Evolutionary conservation across 2,888 invertebrate species (phyloP).

Genomic region (Portevinia maculata): DNA sequence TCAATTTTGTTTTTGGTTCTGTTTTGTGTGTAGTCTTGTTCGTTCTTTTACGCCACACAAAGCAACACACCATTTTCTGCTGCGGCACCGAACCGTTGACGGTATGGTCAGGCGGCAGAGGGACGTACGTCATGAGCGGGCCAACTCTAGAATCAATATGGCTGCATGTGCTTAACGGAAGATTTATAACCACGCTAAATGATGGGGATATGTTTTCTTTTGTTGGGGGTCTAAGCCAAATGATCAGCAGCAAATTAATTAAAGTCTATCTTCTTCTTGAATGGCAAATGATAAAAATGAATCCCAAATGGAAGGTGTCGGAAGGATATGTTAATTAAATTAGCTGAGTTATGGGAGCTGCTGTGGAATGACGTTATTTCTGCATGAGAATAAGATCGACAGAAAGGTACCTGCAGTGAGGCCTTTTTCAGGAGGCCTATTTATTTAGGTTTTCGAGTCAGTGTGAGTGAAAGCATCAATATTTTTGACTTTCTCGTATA

Average conservation of each 20-base stretch:
- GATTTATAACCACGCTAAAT: slow-evolving; percentile 67
- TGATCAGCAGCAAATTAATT: slow-evolving; percentile 56
- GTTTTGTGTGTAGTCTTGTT: slow-evolving; percentile 28
- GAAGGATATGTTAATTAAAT: slow-evolving; percentile 22
- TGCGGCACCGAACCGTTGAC: slow-evolving; percentile 21
- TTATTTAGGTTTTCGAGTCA: too few relatives aligned
- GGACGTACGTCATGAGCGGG: not conserved
- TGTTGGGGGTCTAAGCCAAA: slow-evolving; percentile 61
- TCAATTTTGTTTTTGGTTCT: slow-evolving; percentile 4
- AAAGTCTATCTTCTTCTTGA: slow-evolving; percentile 27
- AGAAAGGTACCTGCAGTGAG: too few relatives aligned
- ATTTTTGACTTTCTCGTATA: too few relatives aligned
- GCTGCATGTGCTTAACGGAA: slow-evolving; percentile 67
- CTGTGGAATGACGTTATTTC: slow-evolving; percentile 6
- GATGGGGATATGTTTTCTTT: slow-evolving; percentile 67
- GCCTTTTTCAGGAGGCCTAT: too few relatives aligned
- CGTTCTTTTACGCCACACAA: slow-evolving; percentile 37
- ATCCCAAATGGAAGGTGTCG: slow-evolving; percentile 16
- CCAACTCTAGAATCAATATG: slow-evolving; percentile 57
- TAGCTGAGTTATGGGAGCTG: slow-evolving; percentile 19
- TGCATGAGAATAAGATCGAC: not conserved
- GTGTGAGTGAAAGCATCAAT: too few relatives aligned
- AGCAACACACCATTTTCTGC: slow-evolving; percentile 59
- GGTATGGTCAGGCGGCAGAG: not conserved
- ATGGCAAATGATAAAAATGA: not conserved